phyloP scores from a whole-genome alignment of 2,888 invertebrate species.

The Gisinianus flammeolus region DNA sequence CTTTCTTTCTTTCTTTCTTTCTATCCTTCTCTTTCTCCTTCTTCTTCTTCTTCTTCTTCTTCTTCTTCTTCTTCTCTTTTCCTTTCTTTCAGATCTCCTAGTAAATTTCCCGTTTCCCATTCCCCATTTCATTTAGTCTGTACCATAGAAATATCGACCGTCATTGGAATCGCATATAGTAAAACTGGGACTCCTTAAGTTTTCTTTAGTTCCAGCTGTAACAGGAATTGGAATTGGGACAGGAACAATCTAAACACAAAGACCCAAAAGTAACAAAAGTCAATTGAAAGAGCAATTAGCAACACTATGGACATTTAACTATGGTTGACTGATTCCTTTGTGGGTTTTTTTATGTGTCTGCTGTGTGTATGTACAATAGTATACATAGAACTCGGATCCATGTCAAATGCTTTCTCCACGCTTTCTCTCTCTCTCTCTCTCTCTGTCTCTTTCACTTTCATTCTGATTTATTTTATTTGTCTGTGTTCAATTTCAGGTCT shows the following conservation, averaged over 20 bases:
- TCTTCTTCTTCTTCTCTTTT: background rate
- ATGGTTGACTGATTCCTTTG: background rate
- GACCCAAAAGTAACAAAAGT: slow-evolving; percentile 8
- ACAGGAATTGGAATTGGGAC: background rate
- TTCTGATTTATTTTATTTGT: background rate
- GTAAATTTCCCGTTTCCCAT: background rate
- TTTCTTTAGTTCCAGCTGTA: background rate
- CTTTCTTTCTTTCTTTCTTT: background rate
- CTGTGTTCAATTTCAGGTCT: slow-evolving; percentile 55
- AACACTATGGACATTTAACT: slow-evolving; percentile 14
- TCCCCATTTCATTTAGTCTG: background rate
- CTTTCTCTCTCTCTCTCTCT: background rate
- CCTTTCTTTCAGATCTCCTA: background rate
- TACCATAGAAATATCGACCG: background rate
- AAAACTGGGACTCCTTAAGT: background rate
- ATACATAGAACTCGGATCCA: background rate
- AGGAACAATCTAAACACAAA: too few relatives aligned
- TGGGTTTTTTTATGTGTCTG: background rate
- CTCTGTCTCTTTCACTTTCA: too few relatives aligned
- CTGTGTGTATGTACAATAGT: background rate
- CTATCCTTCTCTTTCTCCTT: too few relatives aligned
- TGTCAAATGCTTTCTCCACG: background rate
- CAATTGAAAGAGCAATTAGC: slow-evolving; percentile 26
- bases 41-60: background rate
- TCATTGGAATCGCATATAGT: background rate